Conservation (phyloP, 2,888 invertebrate species). For the Megaustenia siamemsis region DNA sequence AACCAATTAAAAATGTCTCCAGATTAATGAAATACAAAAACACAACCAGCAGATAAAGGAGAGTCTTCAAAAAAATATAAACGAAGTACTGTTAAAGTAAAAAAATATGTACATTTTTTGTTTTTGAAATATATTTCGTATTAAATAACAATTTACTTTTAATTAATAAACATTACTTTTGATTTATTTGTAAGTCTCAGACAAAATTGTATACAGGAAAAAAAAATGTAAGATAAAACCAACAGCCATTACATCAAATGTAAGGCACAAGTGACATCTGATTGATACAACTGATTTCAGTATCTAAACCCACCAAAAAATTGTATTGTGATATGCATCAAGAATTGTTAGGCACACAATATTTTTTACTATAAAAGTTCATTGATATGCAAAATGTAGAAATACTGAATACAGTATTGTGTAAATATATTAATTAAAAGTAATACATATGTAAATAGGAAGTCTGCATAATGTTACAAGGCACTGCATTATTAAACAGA, state of each 20-base stretch:
- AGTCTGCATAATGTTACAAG: neutral
- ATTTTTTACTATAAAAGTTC: neutral
- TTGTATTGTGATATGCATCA: neutral
- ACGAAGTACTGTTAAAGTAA: too few species aligned
- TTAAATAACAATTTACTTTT: too few species aligned
- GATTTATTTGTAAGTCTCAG: too few species aligned
- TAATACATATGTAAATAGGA: neutral
- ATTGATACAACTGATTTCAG: neutral
- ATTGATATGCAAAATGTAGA: slow-evolving; percentile 23
- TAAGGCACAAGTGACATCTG: neutral
- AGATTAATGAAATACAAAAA: neutral
- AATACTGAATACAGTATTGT: slow-evolving; percentile 31
- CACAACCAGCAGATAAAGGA: neutral
- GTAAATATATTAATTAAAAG: slow-evolving; percentile 14
- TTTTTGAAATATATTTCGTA: too few species aligned
- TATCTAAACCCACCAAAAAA: neutral
- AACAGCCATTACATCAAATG: slow-evolving; percentile 2
- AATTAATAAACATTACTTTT: too few species aligned
- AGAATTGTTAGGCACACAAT: neutral
- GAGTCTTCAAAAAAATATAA: too few species aligned
- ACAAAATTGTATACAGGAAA: too few species aligned
- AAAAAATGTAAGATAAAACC: too few species aligned
- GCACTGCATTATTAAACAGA: slow-evolving; percentile 1
- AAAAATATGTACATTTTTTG: too few species aligned
- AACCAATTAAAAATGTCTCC: slow-evolving; percentile 4